These are phyloP conservation scores for Vidua macroura DNA, from an alignment of 2,113 vertebrate species.

Conservation along the genomic window DNA sequence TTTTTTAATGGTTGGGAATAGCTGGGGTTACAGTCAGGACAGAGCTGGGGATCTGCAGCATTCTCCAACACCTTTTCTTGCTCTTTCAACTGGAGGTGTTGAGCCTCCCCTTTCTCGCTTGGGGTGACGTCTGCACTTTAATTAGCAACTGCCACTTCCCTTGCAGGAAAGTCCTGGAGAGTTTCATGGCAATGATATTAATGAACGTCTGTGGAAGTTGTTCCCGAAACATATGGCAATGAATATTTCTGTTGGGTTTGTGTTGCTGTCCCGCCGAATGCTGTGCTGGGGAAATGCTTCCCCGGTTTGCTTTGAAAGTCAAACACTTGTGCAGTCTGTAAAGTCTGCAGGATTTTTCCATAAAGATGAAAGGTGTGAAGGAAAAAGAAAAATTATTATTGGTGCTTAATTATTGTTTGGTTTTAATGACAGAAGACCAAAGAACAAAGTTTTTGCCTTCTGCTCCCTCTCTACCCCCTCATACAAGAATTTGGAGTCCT, in stretches of 20 bases:
- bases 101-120: neutral
- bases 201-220: conserved; percentile 26
- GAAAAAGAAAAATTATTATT: neutral
- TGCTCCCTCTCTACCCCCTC: neutral
- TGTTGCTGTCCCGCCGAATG: neutral
- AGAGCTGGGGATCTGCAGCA: neutral
- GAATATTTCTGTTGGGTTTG: conserved; percentile 46
- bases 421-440: neutral
- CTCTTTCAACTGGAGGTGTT: neutral
- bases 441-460: neutral
- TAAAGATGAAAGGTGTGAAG: neutral
- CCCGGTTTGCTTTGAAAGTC: neutral
- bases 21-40: neutral
- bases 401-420: neutral
- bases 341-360: conserved; percentile 18
- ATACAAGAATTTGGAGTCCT: neutral
- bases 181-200: neutral
- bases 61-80: neutral
- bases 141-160: conserved; percentile 45
- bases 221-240: conserved; percentile 41
- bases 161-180: conserved; percentile 9
- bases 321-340: neutral
- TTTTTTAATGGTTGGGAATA: neutral
- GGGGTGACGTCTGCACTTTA: neutral
- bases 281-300: conserved; percentile 6